Evolutionary conservation across 2,888 invertebrate genomes (phyloP).

Genomic region (Gibbula magus): DNA sequence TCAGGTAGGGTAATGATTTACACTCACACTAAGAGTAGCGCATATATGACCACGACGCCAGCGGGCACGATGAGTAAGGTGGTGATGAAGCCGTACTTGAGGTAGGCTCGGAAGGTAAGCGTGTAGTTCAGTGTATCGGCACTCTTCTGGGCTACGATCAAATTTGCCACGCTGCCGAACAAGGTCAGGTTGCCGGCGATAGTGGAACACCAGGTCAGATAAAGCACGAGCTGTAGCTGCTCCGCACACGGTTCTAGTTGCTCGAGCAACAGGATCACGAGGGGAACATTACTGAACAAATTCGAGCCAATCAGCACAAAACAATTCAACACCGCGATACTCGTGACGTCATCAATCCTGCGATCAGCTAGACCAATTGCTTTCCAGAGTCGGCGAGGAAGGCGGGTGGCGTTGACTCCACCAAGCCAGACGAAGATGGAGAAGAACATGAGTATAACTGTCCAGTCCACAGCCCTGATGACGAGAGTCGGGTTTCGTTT

Average conservation of each 20-base stretch:
- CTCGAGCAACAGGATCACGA: constrained; percentile 46
- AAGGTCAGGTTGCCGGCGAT: constrained; percentile 52
- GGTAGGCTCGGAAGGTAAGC: constrained; percentile 35
- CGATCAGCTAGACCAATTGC: constrained; percentile 32
- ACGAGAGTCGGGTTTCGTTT: constrained; percentile 27
- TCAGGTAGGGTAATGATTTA: not conserved
- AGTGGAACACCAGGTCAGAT: constrained; percentile 47
- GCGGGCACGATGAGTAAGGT: constrained; percentile 33
- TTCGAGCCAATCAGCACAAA: constrained; percentile 47
- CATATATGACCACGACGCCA: constrained; percentile 37
- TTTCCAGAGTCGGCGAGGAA: constrained; percentile 44
- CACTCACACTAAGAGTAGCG: constrained; percentile 2
- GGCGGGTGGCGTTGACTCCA: constrained; percentile 44
- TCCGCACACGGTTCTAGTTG: constrained; percentile 41
- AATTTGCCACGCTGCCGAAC: constrained; percentile 49
- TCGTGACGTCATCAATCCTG: not conserved
- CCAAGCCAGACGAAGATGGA: constrained; percentile 50
- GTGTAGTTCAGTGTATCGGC: constrained; percentile 23
- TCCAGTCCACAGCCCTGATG: constrained; percentile 45
- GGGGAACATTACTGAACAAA: constrained; percentile 50
- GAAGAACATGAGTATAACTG: constrained; percentile 46
- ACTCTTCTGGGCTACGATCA: constrained; percentile 46
- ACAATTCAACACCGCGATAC: constrained; percentile 28
- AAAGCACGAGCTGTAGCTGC: constrained; percentile 43
- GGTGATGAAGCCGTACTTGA: constrained; percentile 37